A percentile compares a stretch with the other conserved stretches of the same genome.
Evolutionary conservation across 1,140 invertebrate genomes (phyloP).

Genomic region (Drosophila sucinea): DNA sequence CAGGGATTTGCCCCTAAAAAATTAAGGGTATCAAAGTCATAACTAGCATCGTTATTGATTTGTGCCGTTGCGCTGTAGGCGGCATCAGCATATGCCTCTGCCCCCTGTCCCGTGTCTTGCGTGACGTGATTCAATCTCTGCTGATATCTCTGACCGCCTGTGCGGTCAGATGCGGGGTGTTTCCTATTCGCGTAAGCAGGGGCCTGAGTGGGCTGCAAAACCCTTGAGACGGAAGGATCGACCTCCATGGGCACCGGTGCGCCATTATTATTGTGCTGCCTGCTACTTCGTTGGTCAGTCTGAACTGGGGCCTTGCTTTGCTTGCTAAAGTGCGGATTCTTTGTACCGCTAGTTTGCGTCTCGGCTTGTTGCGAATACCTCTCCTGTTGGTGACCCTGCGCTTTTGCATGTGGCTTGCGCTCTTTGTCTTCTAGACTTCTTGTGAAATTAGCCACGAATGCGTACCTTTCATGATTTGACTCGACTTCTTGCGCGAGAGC

Average conservation of each 20-base stretch:
- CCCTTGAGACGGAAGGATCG: conserved; percentile 20
- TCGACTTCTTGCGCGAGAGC: conserved; percentile 24
- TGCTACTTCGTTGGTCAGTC: neutral
- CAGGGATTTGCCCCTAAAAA: conserved; percentile 29
- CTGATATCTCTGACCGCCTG: neutral
- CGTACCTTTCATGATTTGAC: conserved; percentile 10
- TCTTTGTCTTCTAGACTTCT: conserved; percentile 14
- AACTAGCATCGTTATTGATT: conserved; percentile 14
- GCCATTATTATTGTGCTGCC: conserved; percentile 11
- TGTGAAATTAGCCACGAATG: conserved; percentile 24
- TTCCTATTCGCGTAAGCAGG: too few relatives aligned
- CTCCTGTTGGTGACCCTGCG: conserved; percentile 18
- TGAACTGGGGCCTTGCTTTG: neutral
- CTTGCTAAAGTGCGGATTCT: conserved; percentile 26
- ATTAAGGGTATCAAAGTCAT: conserved; percentile 20
- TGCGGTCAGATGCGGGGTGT: too few relatives aligned
- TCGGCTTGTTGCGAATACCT: neutral
- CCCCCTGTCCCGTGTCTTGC: conserved; percentile 1
- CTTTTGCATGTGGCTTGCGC: conserved; percentile 12
- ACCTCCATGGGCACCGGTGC: conserved; percentile 22
- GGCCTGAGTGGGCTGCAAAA: neutral
- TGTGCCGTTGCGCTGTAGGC: neutral
- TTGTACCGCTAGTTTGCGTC: neutral
- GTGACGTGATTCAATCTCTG: conserved; percentile 21
- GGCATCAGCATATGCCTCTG: conserved; percentile 7